These are phyloP conservation scores for Microcebus jonahi DNA, from an alignment of 2,113 vertebrate species.

Conservation along the genomic window DNA sequence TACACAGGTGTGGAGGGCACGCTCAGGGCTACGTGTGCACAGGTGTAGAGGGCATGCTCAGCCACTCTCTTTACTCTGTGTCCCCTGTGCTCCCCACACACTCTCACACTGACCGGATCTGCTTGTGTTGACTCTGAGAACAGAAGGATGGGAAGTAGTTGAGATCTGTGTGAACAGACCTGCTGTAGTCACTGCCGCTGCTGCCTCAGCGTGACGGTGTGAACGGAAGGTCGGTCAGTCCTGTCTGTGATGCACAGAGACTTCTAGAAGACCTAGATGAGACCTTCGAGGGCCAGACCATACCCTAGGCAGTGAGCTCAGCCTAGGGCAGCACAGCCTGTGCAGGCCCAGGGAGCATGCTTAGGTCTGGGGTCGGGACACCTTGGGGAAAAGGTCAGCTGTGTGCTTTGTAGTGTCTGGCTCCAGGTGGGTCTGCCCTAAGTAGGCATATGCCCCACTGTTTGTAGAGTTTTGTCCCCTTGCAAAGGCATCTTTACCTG, in stretches of 20 bases:
- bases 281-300: neutral
- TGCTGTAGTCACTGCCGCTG: neutral
- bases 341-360: neutral
- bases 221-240: neutral
- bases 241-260: neutral
- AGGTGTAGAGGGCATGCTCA: neutral
- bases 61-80: neutral
- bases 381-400: neutral
- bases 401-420: neutral
- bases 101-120: neutral
- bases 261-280: neutral
- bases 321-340: neutral
- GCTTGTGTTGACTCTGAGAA: neutral
- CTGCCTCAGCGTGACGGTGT: neutral
- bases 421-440: neutral
- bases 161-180: neutral
- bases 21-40: too few species aligned
- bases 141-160: neutral
- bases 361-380: neutral
- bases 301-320: neutral
- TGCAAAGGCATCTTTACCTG: neutral
- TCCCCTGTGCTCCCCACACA: neutral
- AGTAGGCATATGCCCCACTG: neutral
- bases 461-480: neutral
- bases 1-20: too few species aligned